phyloP scores from a whole-genome alignment of 2,113 vertebrate species.

The Nesogale talazaci region DNA sequence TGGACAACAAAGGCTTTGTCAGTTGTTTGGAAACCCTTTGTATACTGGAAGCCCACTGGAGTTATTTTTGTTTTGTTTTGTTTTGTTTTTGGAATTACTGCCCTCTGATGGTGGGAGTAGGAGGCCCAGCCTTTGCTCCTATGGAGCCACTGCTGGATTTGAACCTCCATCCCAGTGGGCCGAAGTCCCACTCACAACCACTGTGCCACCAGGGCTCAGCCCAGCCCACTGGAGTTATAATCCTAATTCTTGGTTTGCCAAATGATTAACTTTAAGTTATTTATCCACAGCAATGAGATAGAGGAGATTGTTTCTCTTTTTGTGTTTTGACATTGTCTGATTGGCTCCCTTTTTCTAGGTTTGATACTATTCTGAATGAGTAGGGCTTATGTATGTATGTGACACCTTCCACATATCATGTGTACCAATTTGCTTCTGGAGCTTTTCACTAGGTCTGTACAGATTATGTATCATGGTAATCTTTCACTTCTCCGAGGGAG shows the following conservation, averaged over 20 bases:
- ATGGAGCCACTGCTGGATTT: too few relatives aligned
- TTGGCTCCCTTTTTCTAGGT: slow-evolving; percentile 1
- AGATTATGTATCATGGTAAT: slow-evolving; percentile 1
- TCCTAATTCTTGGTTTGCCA: slow-evolving; percentile 41
- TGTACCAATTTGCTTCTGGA: too few relatives aligned
- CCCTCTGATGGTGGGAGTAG: too few relatives aligned
- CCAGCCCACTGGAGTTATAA: neutral
- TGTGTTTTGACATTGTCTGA: neutral
- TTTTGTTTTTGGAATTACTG: too few relatives aligned
- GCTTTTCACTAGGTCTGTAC: neutral
- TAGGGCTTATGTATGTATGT: too few relatives aligned
- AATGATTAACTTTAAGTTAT: slow-evolving; percentile 15
- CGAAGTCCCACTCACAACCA: too few relatives aligned
- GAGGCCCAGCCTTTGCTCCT: too few relatives aligned
- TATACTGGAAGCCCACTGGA: neutral
- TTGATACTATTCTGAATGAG: too few relatives aligned
- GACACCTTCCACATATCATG: too few relatives aligned
- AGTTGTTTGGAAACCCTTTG: slow-evolving; percentile 24
- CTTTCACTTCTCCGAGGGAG: slow-evolving; percentile 18
- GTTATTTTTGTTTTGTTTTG: too few relatives aligned
- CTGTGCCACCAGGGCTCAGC: too few relatives aligned
- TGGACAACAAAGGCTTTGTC: neutral
- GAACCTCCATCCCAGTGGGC: too few relatives aligned
- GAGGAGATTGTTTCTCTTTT: slow-evolving; percentile 4
- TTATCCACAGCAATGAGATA: neutral